Base-by-base conservation (phyloP, 2,113 vertebrate species). In the Machaerirhynchus nigripectus region DNA sequence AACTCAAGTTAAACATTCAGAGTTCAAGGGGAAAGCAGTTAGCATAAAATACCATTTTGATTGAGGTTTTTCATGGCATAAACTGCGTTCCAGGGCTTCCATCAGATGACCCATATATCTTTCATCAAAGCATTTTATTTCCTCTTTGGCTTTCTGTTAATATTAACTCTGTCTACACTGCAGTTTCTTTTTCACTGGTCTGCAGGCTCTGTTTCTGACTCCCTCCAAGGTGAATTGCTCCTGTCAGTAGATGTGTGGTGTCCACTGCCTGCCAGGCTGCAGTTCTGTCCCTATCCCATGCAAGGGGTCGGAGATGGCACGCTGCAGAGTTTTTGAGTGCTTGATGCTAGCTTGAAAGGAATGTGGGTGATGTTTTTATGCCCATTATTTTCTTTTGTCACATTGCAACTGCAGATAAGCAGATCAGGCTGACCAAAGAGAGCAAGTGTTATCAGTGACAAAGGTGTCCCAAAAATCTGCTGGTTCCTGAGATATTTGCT, bases 51-150 rank as follows among this genome's bases (percentile, higher is more conserved):
- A 57, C 26, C 49, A 18, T 94, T 86, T 84, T 61, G 80, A 89
- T 1, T 71, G 73, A 93, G 73, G 37, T 40, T 89, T 96, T 96
- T 89, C 6, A 0, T 86, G 85, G 85, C 11, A 6, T 68, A 95
- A 92, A 61, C 44, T 3, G 35, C 78, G 4, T 95, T 95, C 84
- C 77, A 71, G 69, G 82, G 55, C 76, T 94, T 90, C 70, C 83
- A 93, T 95, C 88, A 93, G 85, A 82, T 94, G 90, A 95, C 88
- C 69, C 33, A 60, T 84, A 30, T 96, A 88, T 96, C 86, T 96
- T 95, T 95, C 64, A 93, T 93, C 90, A 84, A 78, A 94, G 60
- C 44, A 50, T 92, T 95, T 89, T 89, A 86, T 92, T 93, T 93
- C 85, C 87, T 92, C 73, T 89, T 94, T 90, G 69, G 52, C 71